Base-by-base conservation (phyloP, 2,888 invertebrate genomes). In the Eilema griseolum region DNA sequence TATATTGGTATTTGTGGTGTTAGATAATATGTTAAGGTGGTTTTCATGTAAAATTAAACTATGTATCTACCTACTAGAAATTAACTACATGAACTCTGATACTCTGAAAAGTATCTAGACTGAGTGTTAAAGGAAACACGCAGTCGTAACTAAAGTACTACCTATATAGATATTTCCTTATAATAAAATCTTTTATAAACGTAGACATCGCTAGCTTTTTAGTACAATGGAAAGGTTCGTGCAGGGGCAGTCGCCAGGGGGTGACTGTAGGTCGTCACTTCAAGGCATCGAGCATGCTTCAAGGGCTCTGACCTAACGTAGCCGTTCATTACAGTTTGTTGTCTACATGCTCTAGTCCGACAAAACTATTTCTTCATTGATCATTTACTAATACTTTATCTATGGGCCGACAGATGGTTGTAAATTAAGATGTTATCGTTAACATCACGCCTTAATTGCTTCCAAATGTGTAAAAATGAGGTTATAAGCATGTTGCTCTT, bases 391-490 rank as follows among this genome's bases (percentile, higher is more conserved):
- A 14, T 8, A 64, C 31, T 16, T 31, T 8, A 23, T 28, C 31
- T 31, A 56, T 24, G 64, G 31, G 16, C 28, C 28, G 28, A 16
- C 63, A 64, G 63, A 23, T 69, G 26, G 12, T 57, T 41, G 69
- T 69, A 63, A 52, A 61, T 56, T 16, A 24, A 33, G 14, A 52
- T 52, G 52, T 52, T 52, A 52, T n/a, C 20, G 33, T 28, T 64
- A 31, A 7, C 20, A 64, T 64, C 60, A 33, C 46, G 46, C 46
- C 61, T 61, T 65, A 60, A 65, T 69, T 69, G 61, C 65, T 61
- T 56, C 24, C 56, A 69, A 68, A 68, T 68, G 62, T 62, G 33
- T 37, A n/a, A 52, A 37, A 68, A 37, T 56, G 26, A 68, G 68
- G 68, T 20, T 68, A 68, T 12, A 57, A 56, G 16, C 28, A 23